Evolutionary conservation across 2,888 invertebrate species (phyloP).

Genomic region (Cataglyphis livida): DNA sequence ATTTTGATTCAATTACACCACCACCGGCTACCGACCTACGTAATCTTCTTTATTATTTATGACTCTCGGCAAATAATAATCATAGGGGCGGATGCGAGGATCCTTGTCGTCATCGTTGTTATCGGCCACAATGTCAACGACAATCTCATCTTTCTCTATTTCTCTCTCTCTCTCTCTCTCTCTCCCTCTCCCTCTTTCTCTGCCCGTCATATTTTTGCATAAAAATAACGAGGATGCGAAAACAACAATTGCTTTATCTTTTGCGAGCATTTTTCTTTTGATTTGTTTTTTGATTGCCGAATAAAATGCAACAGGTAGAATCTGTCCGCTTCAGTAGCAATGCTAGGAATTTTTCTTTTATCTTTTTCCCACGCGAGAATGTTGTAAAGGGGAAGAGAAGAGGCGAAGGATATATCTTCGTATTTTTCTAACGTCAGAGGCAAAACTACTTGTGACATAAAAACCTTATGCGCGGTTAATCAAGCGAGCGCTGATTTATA

Average conservation of each 20-base stretch:
- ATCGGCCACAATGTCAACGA: slow-evolving; percentile 36
- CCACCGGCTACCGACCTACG: slow-evolving; percentile 78
- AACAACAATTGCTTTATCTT: neutral
- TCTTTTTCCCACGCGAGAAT: neutral
- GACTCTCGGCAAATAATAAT: slow-evolving; percentile 76
- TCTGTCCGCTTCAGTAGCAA: neutral
- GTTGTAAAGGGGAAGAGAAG: neutral
- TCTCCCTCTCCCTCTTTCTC: neutral
- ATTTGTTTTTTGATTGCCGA: slow-evolving; percentile 39
- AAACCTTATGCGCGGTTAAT: neutral
- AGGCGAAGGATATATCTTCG: neutral
- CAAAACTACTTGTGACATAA: neutral
- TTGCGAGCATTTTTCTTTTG: neutral
- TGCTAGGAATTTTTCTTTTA: neutral
- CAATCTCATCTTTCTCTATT: neutral
- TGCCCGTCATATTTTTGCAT: neutral
- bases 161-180: neutral
- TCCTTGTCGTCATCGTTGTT: slow-evolving; percentile 4
- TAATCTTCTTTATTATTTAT: slow-evolving; percentile 81
- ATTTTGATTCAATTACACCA: slow-evolving; percentile 84
- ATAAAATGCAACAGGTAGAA: slow-evolving; percentile 72
- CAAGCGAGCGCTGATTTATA: slow-evolving; percentile 11
- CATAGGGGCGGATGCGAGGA: slow-evolving; percentile 50
- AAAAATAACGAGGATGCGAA: neutral
- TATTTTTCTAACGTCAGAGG: neutral